Evolutionary conservation across 2,797 vertebrate genomes (phyloP).

Genomic region (Selene dorsalis): DNA sequence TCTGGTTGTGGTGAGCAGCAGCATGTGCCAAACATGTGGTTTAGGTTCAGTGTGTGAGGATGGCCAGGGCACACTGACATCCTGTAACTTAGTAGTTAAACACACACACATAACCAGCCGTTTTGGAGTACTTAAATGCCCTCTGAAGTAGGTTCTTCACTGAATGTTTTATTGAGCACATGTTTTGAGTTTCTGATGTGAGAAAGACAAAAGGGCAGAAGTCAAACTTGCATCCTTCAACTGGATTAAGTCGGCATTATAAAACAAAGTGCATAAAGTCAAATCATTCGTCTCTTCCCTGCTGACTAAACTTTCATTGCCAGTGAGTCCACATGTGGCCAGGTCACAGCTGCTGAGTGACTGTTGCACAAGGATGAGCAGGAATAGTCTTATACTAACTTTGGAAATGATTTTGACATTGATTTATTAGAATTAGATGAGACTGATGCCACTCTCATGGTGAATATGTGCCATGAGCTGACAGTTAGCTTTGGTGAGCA

Average conservation of each 20-base stretch:
- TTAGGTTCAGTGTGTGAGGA: constrained; percentile 39
- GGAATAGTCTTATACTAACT: neutral
- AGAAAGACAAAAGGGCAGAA: constrained; percentile 8
- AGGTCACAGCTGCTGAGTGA: neutral
- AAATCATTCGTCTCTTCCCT: constrained; percentile 1
- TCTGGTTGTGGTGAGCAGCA: constrained; percentile 35
- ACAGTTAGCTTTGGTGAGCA: neutral
- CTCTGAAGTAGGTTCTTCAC: neutral
- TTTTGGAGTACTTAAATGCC: constrained; percentile 2
- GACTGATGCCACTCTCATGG: neutral
- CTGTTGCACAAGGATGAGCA: neutral
- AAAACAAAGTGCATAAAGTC: constrained; percentile 11
- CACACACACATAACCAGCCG: constrained; percentile 13
- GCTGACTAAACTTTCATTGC: neutral
- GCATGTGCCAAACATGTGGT: constrained; percentile 56
- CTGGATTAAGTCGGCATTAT: constrained; percentile 16
- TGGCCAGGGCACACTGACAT: constrained; percentile 41
- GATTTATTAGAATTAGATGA: neutral
- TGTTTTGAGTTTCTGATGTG: constrained; percentile 9
- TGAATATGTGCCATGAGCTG: neutral
- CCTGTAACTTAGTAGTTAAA: constrained; percentile 33
- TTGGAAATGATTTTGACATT: neutral
- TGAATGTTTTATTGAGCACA: neutral
- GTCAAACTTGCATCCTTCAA: neutral
- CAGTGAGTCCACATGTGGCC: neutral